These are phyloP conservation scores for Coelopa pilipes DNA, from an alignment of 2,888 invertebrate species.

Conservation along the genomic window DNA sequence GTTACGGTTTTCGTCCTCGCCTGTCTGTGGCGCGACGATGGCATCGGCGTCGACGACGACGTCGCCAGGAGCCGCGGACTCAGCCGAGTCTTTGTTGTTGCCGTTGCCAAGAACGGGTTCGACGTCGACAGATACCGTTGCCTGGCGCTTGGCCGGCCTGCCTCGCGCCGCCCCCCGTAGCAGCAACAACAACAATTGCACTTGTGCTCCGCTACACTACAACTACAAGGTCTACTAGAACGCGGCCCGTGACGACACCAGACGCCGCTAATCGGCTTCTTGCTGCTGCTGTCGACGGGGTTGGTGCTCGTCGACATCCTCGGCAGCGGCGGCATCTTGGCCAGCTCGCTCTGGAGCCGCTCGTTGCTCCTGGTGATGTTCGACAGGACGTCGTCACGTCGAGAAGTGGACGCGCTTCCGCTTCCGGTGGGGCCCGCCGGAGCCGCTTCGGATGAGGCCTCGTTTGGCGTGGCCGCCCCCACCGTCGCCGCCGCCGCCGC, in stretches of 20 bases:
- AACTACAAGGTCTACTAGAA: background rate
- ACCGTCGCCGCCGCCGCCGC: constrained; percentile 42
- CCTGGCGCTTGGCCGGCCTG: background rate
- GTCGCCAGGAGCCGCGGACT: background rate
- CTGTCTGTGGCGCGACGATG: background rate
- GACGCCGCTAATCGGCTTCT: too few species aligned
- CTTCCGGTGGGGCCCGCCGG: constrained; percentile 46
- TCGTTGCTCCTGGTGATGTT: constrained; percentile 60
- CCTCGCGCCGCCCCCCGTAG: background rate
- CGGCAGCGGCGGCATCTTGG: constrained; percentile 60
- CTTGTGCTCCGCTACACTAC: constrained; percentile 10
- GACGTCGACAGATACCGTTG: background rate
- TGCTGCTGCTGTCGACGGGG: background rate
- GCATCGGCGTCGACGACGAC: too few species aligned
- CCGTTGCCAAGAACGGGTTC: background rate
- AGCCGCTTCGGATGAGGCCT: constrained; percentile 34
- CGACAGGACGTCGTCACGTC: constrained; percentile 52
- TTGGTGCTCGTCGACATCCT: constrained; percentile 43
- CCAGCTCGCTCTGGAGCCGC: constrained; percentile 55
- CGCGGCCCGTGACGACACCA: too few species aligned
- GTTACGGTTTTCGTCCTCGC: constrained; percentile 1
- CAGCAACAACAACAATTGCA: too few species aligned
- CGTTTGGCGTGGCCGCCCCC: constrained; percentile 35
- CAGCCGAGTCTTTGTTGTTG: background rate
- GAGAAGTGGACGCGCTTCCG: constrained; percentile 58